Evolutionary conservation across 2,888 invertebrate species (phyloP).

Genomic region (Axea sp.): DNA sequence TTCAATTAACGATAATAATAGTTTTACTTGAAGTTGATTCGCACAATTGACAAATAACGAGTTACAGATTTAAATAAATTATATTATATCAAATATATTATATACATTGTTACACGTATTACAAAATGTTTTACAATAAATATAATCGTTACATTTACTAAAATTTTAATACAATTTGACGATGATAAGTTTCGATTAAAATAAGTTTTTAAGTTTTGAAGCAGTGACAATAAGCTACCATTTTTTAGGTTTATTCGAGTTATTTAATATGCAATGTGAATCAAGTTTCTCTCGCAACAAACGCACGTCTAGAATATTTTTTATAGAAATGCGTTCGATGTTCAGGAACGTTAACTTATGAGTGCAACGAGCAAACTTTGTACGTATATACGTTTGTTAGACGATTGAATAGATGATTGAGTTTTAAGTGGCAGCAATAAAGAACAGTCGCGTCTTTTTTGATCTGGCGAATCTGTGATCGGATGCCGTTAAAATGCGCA

Average conservation of each 20-base stretch:
- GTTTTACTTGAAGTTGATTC: slow-evolving; percentile 41
- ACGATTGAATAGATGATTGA: slow-evolving; percentile 64
- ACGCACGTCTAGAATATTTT: slow-evolving; percentile 35
- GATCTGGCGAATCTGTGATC: slow-evolving; percentile 73
- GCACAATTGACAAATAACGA: slow-evolving; percentile 56
- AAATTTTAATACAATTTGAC: slow-evolving; percentile 42
- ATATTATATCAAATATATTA: slow-evolving; percentile 60
- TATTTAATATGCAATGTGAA: slow-evolving; percentile 6
- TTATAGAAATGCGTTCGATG: slow-evolving; percentile 12
- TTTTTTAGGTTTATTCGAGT: slow-evolving; percentile 3
- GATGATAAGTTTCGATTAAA: slow-evolving; percentile 5
- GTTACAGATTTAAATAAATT: slow-evolving; percentile 53
- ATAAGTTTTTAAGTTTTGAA: slow-evolving; percentile 11
- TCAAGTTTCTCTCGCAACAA: slow-evolving; percentile 43
- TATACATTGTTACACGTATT: slow-evolving; percentile 54
- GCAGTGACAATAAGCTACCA: slow-evolving; percentile 33
- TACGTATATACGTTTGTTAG: slow-evolving; percentile 53
- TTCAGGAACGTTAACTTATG: slow-evolving; percentile 25
- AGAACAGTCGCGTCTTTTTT: slow-evolving; percentile 65
- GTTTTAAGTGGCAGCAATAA: slow-evolving; percentile 65
- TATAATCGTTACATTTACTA: slow-evolving; percentile 42
- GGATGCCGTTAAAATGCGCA: slow-evolving; percentile 68
- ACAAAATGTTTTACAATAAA: slow-evolving; percentile 52
- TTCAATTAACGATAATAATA: slow-evolving; percentile 48
- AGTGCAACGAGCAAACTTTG: slow-evolving; percentile 42